Percentiles rank a stretch among this genome's conserved stretches.
These are phyloP conservation scores for Augiades crinisus DNA, from an alignment of 2,888 invertebrate species.

Conservation along the genomic window DNA sequence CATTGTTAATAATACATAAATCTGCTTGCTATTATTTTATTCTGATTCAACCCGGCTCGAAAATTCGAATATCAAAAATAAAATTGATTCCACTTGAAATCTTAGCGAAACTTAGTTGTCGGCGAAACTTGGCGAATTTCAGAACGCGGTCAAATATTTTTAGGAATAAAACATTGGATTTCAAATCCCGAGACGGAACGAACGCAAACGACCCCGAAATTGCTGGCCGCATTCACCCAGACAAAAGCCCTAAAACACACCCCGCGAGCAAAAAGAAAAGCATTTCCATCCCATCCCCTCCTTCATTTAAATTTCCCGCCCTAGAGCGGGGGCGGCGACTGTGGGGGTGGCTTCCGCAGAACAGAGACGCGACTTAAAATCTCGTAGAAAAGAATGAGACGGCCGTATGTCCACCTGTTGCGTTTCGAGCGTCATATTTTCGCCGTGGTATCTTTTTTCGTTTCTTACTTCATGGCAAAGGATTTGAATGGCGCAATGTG, in stretches of 20 bases:
- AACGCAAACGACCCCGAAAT: conserved; percentile 78
- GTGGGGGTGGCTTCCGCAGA: conserved; percentile 76
- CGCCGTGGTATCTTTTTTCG: conserved; percentile 67
- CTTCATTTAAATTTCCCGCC: conserved; percentile 79
- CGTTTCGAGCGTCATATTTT: conserved; percentile 72
- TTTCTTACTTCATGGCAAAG: conserved; percentile 65
- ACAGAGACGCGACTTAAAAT: conserved; percentile 72
- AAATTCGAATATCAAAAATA: background rate
- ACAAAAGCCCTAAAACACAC: conserved; percentile 79
- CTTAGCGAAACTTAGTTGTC: background rate
- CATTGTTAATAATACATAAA: too few relatives aligned
- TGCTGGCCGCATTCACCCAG: conserved; percentile 79
- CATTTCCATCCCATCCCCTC: conserved; percentile 75
- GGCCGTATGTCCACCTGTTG: conserved; percentile 77
- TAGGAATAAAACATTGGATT: conserved; percentile 58
- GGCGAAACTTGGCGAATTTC: conserved; percentile 16
- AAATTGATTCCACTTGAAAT: conserved; percentile 4
- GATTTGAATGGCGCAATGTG: conserved; percentile 69
- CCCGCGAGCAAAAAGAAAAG: conserved; percentile 79
- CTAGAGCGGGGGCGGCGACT: conserved; percentile 72
- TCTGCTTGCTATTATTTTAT: too few relatives aligned
- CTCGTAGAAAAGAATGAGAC: conserved; percentile 79
- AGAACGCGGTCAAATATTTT: conserved; percentile 40
- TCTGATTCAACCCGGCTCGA: background rate
- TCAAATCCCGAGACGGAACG: conserved; percentile 63